phyloP scores from a whole-genome alignment of 1,140 invertebrate species.

The Bombus consobrinus region DNA sequence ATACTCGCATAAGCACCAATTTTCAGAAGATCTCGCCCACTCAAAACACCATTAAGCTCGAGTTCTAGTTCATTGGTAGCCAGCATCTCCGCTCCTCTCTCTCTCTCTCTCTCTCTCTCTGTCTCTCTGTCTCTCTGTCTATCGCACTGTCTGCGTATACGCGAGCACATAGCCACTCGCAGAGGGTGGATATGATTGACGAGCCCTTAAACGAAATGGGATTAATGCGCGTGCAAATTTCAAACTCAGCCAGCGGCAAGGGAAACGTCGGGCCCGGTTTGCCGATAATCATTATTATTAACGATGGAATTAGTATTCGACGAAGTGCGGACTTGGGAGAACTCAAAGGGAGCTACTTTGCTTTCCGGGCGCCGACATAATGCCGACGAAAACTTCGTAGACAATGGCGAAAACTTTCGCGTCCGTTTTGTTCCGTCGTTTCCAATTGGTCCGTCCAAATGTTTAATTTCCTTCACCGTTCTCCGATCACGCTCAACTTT shows the following conservation, averaged over 20 bases:
- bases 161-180: neutral
- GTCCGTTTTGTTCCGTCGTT: neutral
- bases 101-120: neutral
- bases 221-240: constrained; percentile 73
- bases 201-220: constrained; percentile 73
- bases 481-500: neutral
- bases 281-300: constrained; percentile 68
- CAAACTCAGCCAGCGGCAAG: constrained; percentile 20
- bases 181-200: constrained; percentile 70
- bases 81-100: constrained; percentile 32
- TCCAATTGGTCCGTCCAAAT: neutral
- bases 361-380: neutral
- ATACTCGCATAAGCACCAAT: constrained; percentile 31
- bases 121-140: neutral
- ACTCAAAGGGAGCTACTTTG: constrained; percentile 26
- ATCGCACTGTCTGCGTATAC: neutral
- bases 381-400: neutral
- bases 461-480: neutral
- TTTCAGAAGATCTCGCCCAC: constrained; percentile 53
- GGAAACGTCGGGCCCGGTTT: constrained; percentile 30
- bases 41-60: constrained; percentile 63
- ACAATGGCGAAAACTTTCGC: neutral
- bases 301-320: constrained; percentile 60
- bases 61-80: constrained; percentile 55
- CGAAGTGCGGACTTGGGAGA: neutral